Percentiles rank a stretch among this genome's conserved stretches.
Evolutionary conservation across 2,113 vertebrate species (phyloP).

Genomic region (Lycaon pictus): DNA sequence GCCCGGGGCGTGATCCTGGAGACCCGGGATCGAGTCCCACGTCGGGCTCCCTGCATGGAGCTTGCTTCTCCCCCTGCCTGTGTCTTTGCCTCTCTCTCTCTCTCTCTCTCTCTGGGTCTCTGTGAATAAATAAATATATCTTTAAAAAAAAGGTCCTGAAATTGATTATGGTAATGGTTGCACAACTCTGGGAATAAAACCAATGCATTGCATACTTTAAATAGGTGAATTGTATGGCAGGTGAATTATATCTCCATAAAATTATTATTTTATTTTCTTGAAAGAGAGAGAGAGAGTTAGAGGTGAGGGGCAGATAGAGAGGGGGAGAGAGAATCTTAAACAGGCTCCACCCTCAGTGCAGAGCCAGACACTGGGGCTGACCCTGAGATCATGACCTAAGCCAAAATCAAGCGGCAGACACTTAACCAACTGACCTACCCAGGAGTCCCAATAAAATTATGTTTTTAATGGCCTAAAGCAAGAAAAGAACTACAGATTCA

Average conservation of each 20-base stretch:
- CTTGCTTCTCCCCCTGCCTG: no score
- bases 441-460: background rate
- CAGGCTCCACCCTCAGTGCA: background rate
- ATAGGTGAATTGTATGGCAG: background rate
- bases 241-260: conserved; percentile 1
- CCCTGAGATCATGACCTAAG: background rate
- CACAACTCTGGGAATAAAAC: background rate
- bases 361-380: background rate
- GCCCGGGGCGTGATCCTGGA: no score
- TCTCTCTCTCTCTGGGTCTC: no score
- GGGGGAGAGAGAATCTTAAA: background rate
- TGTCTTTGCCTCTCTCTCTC: no score
- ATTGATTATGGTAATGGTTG: background rate
- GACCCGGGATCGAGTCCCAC: no score
- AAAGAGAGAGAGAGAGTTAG: no score
- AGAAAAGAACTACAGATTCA: conserved; percentile 9
- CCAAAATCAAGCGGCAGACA: background rate
- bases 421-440: background rate
- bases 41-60: no score
- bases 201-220: background rate
- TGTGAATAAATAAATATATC: no score
- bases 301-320: background rate
- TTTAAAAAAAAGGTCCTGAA: background rate
- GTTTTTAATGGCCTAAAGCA: background rate
- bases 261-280: background rate